Conservation (phyloP, 2,888 invertebrate species). For the Chrysolina americana region DNA sequence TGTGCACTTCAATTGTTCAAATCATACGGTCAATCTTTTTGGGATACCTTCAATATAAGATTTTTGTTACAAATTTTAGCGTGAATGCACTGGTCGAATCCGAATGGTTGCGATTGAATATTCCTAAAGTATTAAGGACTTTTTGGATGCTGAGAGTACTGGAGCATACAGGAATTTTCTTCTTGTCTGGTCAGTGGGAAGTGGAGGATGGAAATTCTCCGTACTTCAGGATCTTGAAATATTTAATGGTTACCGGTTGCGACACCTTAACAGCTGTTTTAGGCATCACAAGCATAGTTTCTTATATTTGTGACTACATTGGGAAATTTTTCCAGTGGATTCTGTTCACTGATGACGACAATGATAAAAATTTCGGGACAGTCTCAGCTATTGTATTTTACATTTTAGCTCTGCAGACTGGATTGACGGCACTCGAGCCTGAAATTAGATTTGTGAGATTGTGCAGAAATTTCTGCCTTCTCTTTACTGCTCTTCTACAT, state of each 20-base stretch:
- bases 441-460: constrained; percentile 89
- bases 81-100: constrained; percentile 88
- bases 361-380: constrained; percentile 93
- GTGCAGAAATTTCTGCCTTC: constrained; percentile 91
- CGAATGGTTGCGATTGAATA: constrained; percentile 91
- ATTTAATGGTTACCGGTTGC: constrained; percentile 87
- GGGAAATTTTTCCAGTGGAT: constrained; percentile 93
- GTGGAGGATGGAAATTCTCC: constrained; percentile 70
- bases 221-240: constrained; percentile 72
- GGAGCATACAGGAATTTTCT: constrained; percentile 75
- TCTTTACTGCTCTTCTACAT: constrained; percentile 92
- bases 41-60: constrained; percentile 82
- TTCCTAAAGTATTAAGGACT: constrained; percentile 88
- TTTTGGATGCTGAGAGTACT: constrained; percentile 88
- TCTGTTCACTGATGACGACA: constrained; percentile 86
- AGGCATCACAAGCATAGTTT: constrained; percentile 93
- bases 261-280: constrained; percentile 92
- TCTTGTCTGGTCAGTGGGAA: constrained; percentile 65
- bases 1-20: constrained; percentile 81
- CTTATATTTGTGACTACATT: constrained; percentile 90
- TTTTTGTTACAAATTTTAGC: constrained; percentile 86
- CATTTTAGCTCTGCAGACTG: constrained; percentile 91
- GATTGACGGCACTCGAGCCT: constrained; percentile 88
- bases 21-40: constrained; percentile 80
- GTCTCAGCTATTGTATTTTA: constrained; percentile 96